Percentiles rank a stretch among this genome's conserved stretches.
Conservation (phyloP, 2,113 vertebrate species). For the Cyprinodon variegatus region DNA sequence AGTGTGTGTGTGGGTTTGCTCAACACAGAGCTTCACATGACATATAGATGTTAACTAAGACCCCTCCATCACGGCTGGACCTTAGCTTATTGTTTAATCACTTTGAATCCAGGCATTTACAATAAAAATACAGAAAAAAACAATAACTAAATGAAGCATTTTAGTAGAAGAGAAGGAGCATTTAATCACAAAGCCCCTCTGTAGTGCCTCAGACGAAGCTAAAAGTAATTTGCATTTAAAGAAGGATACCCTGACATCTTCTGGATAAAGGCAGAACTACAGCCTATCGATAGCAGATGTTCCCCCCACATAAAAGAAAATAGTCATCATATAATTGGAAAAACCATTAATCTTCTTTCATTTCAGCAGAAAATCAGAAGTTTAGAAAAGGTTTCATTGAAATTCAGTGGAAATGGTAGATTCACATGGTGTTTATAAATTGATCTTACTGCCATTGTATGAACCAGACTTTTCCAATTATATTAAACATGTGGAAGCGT, state of each 20-base stretch:
- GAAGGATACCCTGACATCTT: constrained; percentile 54
- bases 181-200: not conserved
- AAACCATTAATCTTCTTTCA: not conserved
- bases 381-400: too few species aligned
- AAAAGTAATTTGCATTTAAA: not conserved
- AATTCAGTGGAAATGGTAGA: too few species aligned
- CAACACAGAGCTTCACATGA: not conserved
- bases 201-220: not conserved
- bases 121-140: not conserved
- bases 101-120: not conserved
- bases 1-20: not conserved
- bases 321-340: not conserved
- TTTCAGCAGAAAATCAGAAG: too few species aligned
- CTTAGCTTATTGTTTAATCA: too few species aligned
- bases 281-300: not conserved
- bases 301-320: not conserved
- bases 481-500: too few species aligned
- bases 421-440: too few species aligned
- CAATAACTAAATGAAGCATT: not conserved
- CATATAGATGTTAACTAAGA: not conserved
- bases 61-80: not conserved
- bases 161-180: not conserved
- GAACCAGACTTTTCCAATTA: too few species aligned
- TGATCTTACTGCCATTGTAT: too few species aligned
- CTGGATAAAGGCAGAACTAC: constrained; percentile 34